Evolutionary conservation across 1,140 invertebrate genomes (phyloP).

Genomic region (Sarcophaga peregrina): DNA sequence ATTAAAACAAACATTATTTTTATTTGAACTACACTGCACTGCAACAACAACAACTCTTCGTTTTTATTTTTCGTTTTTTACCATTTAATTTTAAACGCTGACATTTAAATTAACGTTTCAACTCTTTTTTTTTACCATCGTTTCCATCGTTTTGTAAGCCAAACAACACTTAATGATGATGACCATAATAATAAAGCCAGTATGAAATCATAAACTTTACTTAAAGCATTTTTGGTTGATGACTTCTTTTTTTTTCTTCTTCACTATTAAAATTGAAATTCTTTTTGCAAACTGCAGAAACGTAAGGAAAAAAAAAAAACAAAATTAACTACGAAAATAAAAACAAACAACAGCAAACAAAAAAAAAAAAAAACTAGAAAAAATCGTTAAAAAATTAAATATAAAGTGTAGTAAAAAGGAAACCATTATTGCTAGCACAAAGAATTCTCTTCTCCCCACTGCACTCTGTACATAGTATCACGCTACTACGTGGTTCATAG

Average conservation of each 20-base stretch:
- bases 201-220: background rate
- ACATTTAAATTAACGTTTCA: background rate
- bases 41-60: background rate
- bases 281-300: background rate
- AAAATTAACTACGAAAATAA: too few species aligned
- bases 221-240: background rate
- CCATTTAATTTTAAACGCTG: background rate
- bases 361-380: too few species aligned
- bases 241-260: background rate
- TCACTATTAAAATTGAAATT: background rate
- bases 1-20: constrained; percentile 18
- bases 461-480: too few species aligned
- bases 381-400: too few species aligned
- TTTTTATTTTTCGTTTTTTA: background rate
- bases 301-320: too few species aligned
- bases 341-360: too few species aligned
- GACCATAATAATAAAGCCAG: constrained; percentile 29
- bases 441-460: too few species aligned
- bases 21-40: background rate
- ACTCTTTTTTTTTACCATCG: background rate
- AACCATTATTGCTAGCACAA: too few species aligned
- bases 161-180: constrained; percentile 19
- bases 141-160: background rate
- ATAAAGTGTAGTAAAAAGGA: too few species aligned
- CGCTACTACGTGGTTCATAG: too few species aligned